Base-by-base conservation (phyloP, 2,113 vertebrate genomes). In the Clarias batrachus region DNA sequence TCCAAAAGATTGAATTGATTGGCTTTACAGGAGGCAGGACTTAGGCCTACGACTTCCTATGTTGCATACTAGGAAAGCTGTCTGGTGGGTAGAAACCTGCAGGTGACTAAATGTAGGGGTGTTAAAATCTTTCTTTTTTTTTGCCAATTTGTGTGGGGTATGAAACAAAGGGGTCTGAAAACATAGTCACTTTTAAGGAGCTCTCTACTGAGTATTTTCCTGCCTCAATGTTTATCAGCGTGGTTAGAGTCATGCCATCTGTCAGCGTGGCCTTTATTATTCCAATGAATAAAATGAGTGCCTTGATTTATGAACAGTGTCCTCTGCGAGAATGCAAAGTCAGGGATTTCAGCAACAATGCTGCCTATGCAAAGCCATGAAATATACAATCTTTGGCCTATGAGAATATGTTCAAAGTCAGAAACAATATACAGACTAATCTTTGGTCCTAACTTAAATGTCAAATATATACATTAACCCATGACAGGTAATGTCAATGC, bases 401-500 rank as follows among this genome's bases (percentile, higher is more conserved):
- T 33, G 33, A 25, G 37, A 82, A n/a, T 23, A 82, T 66, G 17
- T 48, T 41, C 37, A 52, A 41, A 41, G 80, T 65, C 62, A 82
- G 23, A 23, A 33, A 14, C 30, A 57, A 27, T 48, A 48, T 8
- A 48, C 7, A 3, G 8, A 27, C 37, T 17, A 2, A 63, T n/a
- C 41, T 27, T 41, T 12, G 37, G 9, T 52, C 48, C 17, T 82
- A 27, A 27, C 81, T 66, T 52, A 82, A 68, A 66, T 68, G 48
- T 71, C 73, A 85, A 9, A 63, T 77, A 57, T 66, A n/a, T 68
- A 78, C 57, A 56, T 65, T 54, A 65, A 62, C 23, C 37, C 59
- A 65, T 21, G 30, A 1, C 54, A 59, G 16, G 37, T 65, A 78
- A 85, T 85, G 60, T 66, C 41, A 85, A 80, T 17, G 80, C 70